Evolutionary conservation across 2,888 invertebrate genomes (phyloP), one percentile per base, ranked within the genome.

Genomic region (Agrochola litura): DNA sequence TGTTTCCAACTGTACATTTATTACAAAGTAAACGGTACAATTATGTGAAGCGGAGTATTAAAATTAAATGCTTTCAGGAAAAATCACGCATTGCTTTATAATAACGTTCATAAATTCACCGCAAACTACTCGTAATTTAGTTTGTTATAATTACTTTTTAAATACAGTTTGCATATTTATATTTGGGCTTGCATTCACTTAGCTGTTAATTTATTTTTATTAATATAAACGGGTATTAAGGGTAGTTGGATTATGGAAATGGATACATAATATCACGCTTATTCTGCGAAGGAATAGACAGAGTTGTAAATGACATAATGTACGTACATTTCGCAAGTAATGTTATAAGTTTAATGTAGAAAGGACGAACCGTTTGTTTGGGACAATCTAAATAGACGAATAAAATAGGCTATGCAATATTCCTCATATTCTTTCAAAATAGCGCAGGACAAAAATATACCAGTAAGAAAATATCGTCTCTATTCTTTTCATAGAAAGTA

Each of bases 21-120:
- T 52, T 37, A 14, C 19, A 25, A 30, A 37, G 43, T 79, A 68
- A 82, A 83, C 37, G 73, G 67, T 16, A 83, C 25, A 70, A 82
- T 78, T 73, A 83, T 70, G 46, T 66, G 54, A 46, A 70, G 46
- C 70, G 30, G 5, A 25, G 52, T 60, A 81, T 74, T 84, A 69
- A 70, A 84, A 81, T 70, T 58, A 66, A 73, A 73, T 70, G 41
- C 60, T 70, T 66, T 76, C 66, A 46, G 65, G 69, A 73, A 83
- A 82, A 80, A 84, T 73, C 65, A 81, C 65, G 81, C 70, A 67
- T 68, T 56, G 43, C 72, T 63, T 58, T 58, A 37, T 56, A 73
- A 78, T 84, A 81, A 65, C 58, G 52, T 75, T 60, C 72, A 69
- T 75, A 80, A 84, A 76, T 71, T 22, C 52, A n/a, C 43, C n/a